phyloP scores from a whole-genome alignment of 2,113 vertebrate species.

The Oceanodroma tethys region DNA sequence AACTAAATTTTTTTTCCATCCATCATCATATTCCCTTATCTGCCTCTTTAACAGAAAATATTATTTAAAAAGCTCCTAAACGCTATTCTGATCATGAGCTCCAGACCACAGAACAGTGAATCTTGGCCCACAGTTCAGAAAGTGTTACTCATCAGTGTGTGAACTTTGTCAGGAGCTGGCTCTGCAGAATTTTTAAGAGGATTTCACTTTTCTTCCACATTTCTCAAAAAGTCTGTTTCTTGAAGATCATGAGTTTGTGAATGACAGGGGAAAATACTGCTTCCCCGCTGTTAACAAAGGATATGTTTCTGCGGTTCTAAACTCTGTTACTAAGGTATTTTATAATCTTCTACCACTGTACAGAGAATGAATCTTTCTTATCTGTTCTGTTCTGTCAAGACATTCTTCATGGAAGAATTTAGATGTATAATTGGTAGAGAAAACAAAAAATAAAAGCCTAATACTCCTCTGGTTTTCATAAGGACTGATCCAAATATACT shows the following conservation, averaged over 20 bases:
- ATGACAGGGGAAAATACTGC: not conserved
- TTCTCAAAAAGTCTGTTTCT: not conserved
- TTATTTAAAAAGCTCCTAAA: not conserved
- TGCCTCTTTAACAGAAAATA: not conserved
- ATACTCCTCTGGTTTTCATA: not conserved
- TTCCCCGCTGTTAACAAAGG: not conserved
- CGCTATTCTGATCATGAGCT: not conserved
- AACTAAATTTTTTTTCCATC: not conserved
- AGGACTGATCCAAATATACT: not conserved
- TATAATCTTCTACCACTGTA: not conserved
- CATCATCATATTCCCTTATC: not conserved
- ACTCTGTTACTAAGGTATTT: not conserved
- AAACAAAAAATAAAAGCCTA: slow-evolving; percentile 18
- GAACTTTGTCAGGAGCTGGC: not conserved
- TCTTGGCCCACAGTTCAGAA: not conserved
- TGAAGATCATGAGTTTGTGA: not conserved
- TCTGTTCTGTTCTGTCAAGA: not conserved
- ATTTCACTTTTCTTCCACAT: not conserved
- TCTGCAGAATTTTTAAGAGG: not conserved
- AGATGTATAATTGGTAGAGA: not conserved
- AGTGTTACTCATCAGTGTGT: not conserved
- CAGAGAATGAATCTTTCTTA: not conserved
- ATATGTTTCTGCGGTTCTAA: not conserved
- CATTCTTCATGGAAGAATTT: not conserved
- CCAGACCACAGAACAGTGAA: not conserved